Evolutionary conservation across 2,113 vertebrate species (phyloP), one percentile per base, ranked within the genome.

Genomic region (Dolichotis patagonum): DNA sequence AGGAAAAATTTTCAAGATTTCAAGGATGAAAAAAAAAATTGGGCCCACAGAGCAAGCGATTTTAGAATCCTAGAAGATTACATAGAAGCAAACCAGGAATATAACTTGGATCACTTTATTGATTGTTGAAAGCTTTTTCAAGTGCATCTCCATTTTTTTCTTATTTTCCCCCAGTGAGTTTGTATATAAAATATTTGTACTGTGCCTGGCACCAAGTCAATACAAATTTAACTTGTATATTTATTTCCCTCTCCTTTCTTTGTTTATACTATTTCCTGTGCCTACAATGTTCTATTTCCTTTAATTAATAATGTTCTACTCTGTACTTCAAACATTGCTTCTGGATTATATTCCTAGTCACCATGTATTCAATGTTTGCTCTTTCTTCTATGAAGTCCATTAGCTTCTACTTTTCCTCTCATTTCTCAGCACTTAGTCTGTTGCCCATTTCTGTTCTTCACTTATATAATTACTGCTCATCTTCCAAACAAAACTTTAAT

Each of bases 201-300:
- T 54, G 2, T 54, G n/a, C 28, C 20, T 85, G 69, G 11, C 62
- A 62, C 6, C 69, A 10, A 88, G 62, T 82, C 26, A 82, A 24
- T 77, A 46, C 0, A 67, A 84, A 13, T 0, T 0, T 8, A 80
- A 43, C 24, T 73, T 13, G 71, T 35, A 58, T 28, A 52, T 52
- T 54, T 35, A 52, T 67, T 90, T 85, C n/a, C 6, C 41, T 56
- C 7, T 63, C 26, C 89, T 96, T 60, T 62, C 30, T 81, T 94
- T 63, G 13, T 84, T 52, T 3, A 54, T 28, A 65, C 4, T n/a
- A 4, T 75, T 85, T 83, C 26, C 6, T 41, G 30, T 91, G 43
- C 28, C 88, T 78, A 35, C 1, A 5, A 2, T 24, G 22, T 35
- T 69, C 43, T 52, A 3, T 7, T 41, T 22, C 26, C 71, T 88